phyloP scores from a whole-genome alignment of 2,113 vertebrate species.

The Cheirogaleus medius region DNA sequence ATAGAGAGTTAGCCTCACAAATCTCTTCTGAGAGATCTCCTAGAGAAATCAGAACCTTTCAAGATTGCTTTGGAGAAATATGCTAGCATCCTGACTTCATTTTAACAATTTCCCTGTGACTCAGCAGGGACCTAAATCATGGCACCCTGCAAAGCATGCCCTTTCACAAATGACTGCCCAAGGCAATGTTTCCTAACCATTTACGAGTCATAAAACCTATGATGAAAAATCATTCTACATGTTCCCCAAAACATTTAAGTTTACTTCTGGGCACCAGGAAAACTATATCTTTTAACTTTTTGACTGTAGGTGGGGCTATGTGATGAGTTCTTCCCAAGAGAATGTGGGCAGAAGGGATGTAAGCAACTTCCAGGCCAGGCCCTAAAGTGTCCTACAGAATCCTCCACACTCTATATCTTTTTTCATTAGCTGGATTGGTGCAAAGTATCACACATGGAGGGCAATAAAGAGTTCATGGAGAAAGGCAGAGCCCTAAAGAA shows the following conservation, averaged over 20 bases:
- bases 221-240: slow-evolving; percentile 32
- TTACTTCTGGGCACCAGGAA: background rate
- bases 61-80: background rate
- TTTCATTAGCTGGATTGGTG: background rate
- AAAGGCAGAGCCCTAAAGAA: background rate
- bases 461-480: background rate
- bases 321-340: background rate
- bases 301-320: background rate
- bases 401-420: background rate
- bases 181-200: background rate
- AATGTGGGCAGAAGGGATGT: background rate
- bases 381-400: background rate
- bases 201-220: background rate
- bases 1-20: background rate
- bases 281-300: background rate
- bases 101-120: background rate
- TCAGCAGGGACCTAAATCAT: background rate
- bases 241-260: slow-evolving; percentile 11
- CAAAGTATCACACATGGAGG: background rate
- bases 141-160: background rate
- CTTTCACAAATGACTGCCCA: background rate
- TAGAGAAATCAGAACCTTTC: background rate
- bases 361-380: background rate
- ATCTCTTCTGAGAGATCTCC: background rate
- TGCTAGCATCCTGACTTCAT: background rate